Base-by-base conservation (phyloP, 2,888 invertebrate genomes). In the Gerris lacustris region DNA sequence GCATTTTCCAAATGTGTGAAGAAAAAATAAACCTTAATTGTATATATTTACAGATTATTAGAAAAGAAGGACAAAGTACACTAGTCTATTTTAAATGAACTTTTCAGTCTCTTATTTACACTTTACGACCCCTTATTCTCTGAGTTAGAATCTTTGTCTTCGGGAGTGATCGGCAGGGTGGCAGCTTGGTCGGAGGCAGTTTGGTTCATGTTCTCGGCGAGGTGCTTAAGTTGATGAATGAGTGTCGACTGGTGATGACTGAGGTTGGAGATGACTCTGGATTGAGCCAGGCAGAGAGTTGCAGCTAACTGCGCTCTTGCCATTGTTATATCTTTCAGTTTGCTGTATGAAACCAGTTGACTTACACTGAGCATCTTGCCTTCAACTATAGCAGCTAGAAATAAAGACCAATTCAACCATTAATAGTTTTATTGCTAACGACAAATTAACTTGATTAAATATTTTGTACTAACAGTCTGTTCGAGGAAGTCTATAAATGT, bases 301-400 rank as follows among this genome's bases (percentile, higher is more conserved):
- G 87, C 85, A 72, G 91, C 89, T 68, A 93, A 81, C 76, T 86
- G 85, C 70, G 87, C 85, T 78, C 88, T 86, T 0, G 87, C 86
- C 31, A 84, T 81, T 76, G 86, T 85, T 67, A 92, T 78, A 77
- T 85, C 86, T 0, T 87, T 86, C 78, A 90, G 82, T 77, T 83
- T 81, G 71, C 88, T 87, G 76, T 86, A 90, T 75, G 85, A 82
- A 44, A 87, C 77, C 45, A 92, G 81, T 76, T 92, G 89, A 78
- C 87, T 87, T 75, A 85, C 85, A 73, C 85, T 88, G 75, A 92
- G 76, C 45, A 92, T 79, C 71, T 82, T 84, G 67, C 87, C 86
- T 76, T 92, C 87, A 69, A 89, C 83, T 73, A 92, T 86, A n/a
- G 87, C 92, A 79, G 86, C 89, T 89, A 80, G 75, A 81, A 82